These are phyloP conservation scores for Conops quadrifasciatus DNA, from an alignment of 2,888 invertebrate species.

Conservation along the genomic window DNA sequence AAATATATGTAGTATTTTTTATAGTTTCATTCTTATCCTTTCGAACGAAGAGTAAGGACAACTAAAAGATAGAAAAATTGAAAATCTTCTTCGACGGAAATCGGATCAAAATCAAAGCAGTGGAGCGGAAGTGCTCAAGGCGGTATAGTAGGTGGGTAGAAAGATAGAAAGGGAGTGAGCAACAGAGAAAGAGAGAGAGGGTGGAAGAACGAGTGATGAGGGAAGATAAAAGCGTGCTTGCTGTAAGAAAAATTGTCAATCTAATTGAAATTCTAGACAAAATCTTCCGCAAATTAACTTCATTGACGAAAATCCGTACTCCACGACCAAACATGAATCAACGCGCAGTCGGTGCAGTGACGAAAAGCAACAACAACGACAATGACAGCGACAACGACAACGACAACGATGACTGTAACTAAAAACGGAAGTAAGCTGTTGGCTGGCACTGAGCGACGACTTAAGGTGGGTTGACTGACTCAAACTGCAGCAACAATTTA, in stretches of 20 bases:
- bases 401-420: conserved; percentile 16
- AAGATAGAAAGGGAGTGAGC: neutral
- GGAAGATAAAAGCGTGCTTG: conserved; percentile 13
- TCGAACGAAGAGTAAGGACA: neutral
- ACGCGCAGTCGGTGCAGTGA: conserved; percentile 2
- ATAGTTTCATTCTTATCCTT: neutral
- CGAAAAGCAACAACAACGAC: neutral
- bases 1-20: no score
- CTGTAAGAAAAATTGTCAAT: conserved; percentile 55
- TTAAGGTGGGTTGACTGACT: neutral
- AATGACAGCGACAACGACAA: neutral
- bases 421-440: conserved; percentile 34
- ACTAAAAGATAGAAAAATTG: neutral
- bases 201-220: neutral
- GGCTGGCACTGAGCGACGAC: neutral
- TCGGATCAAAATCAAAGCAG: conserved; percentile 4
- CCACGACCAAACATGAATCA: conserved; percentile 52
- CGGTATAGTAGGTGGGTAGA: neutral
- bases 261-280: conserved; percentile 65
- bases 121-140: conserved; percentile 4
- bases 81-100: neutral
- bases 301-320: conserved; percentile 65
- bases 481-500: neutral
- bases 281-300: conserved; percentile 65
- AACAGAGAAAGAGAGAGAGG: neutral